Evolutionary conservation across 2,888 invertebrate species (phyloP), one percentile per base, ranked within the genome.

Genomic region (Ochlodes sylvanus): DNA sequence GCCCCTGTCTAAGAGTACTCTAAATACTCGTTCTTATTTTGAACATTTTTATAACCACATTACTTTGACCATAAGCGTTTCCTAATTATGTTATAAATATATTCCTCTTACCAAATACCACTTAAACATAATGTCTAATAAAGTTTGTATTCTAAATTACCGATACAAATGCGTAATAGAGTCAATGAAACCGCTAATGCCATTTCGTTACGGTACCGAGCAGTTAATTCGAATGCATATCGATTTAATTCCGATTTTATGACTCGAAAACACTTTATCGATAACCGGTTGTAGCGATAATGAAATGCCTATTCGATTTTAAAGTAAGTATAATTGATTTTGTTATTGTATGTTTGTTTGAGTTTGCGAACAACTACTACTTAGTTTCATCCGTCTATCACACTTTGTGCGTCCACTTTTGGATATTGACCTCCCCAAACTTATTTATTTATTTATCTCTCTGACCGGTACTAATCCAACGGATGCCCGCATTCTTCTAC

Each of bases 241-340:
- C 75, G 75, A 76, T 78, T 82, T 76, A 77, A 80, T 82, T 75
- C 74, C 70, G 70, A 77, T 76, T 81, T 84, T 80, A 84, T 74
- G 77, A 80, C 63, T 77, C 71, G 75, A 68, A 77, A 77, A 74
- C 73, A 73, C 75, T 79, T 81, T 82, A 80, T 81, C 80, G 83
- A 77, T 77, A 80, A 80, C 76, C 76, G 72, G 71, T 79, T 77
- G 75, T 78, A 74, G 69, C 73, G 72, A 78, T 78, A 74, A 73
- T 70, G 52, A 56, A 72, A 73, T 71, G 75, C 76, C 72, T 76
- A 79, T 80, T 77, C 76, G 73, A 76, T 77, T 75, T 70, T 68
- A 76, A 78, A 69, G 41, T 70, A 77, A 69, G 50, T 70, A 77
- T 84, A 84, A 85, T 85, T 80, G 84, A 80, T 79, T 84, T 81